Evolutionary conservation across 1,140 invertebrate species (phyloP).

Genomic region (Apolygus lucorum): DNA sequence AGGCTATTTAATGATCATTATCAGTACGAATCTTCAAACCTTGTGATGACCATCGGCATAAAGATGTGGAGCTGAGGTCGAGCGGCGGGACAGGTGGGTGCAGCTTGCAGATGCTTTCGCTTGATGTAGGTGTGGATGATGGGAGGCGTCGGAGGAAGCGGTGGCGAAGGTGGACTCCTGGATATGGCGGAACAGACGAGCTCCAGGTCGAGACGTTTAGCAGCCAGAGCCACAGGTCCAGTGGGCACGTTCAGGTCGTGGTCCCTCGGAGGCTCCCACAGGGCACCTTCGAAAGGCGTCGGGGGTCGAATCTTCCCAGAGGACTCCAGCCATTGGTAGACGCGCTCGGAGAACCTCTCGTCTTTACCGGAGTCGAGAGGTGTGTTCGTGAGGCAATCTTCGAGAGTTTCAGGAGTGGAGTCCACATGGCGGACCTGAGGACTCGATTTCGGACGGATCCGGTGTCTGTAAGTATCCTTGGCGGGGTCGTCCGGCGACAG

Average conservation of each 20-base stretch:
- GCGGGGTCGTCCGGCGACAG: conserved; percentile 53
- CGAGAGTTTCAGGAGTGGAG: conserved; percentile 3
- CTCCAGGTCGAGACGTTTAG: conserved; percentile 37
- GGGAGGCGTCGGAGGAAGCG: background rate
- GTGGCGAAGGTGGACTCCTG: conserved; percentile 16
- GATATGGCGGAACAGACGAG: conserved; percentile 30
- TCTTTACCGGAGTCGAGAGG: conserved; percentile 9
- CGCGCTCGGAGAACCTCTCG: conserved; percentile 44
- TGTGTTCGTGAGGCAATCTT: conserved; percentile 24
- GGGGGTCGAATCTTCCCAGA: conserved; percentile 37
- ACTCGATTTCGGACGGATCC: background rate
- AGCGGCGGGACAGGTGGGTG: background rate
- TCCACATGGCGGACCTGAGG: background rate
- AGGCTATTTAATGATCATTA: too few species aligned
- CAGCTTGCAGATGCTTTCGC: background rate
- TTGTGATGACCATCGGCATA: conserved; percentile 43
- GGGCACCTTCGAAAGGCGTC: conserved; percentile 10
- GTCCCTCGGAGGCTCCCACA: conserved; percentile 44
- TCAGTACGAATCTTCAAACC: background rate
- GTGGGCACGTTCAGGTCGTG: conserved; percentile 35
- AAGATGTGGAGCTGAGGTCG: conserved; percentile 54
- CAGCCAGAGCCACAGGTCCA: background rate
- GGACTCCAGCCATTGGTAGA: conserved; percentile 51
- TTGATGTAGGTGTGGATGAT: background rate
- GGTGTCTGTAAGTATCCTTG: conserved; percentile 21